A percentile compares a stretch with the other conserved stretches of the same genome.
phyloP scores from a whole-genome alignment of 2,113 vertebrate genomes.

The Thunnus maccoyii region DNA sequence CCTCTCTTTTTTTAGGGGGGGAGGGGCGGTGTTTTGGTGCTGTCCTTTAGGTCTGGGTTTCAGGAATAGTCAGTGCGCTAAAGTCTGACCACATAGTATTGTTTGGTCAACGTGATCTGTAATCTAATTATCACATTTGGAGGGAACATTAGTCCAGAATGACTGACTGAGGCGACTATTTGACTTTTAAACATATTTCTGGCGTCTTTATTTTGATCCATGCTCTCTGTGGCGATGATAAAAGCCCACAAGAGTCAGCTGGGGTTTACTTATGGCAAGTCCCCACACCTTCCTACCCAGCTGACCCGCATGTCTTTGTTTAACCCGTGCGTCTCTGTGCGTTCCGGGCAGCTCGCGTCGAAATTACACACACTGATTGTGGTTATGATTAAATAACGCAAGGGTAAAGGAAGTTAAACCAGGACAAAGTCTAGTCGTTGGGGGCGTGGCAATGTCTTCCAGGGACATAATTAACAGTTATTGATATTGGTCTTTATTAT shows the following conservation, averaged over 20 bases:
- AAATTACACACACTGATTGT: neutral
- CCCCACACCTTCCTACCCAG: neutral
- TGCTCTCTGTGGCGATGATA: neutral
- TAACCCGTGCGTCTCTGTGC: neutral
- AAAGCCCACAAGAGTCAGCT: neutral
- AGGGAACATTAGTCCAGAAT: neutral
- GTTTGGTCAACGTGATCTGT: conserved; percentile 18
- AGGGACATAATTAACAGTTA: neutral
- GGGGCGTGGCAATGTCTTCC: neutral
- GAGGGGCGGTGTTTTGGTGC: conserved; percentile 63
- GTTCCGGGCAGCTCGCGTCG: neutral
- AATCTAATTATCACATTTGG: neutral
- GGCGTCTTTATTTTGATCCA: neutral
- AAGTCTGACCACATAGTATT: conserved; percentile 29
- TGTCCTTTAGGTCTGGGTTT: conserved; percentile 45
- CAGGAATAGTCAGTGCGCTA: neutral
- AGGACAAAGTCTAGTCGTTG: neutral
- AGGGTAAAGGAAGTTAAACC: neutral
- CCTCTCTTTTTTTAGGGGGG: conserved; percentile 55
- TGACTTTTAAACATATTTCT: neutral
- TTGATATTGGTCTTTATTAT: conserved; percentile 14
- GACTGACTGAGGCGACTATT: neutral
- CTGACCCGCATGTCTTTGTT: neutral
- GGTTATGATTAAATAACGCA: no score
- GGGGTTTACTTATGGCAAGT: neutral